Conservation (phyloP, 2,797 vertebrate genomes). For the Sparus aurata region DNA sequence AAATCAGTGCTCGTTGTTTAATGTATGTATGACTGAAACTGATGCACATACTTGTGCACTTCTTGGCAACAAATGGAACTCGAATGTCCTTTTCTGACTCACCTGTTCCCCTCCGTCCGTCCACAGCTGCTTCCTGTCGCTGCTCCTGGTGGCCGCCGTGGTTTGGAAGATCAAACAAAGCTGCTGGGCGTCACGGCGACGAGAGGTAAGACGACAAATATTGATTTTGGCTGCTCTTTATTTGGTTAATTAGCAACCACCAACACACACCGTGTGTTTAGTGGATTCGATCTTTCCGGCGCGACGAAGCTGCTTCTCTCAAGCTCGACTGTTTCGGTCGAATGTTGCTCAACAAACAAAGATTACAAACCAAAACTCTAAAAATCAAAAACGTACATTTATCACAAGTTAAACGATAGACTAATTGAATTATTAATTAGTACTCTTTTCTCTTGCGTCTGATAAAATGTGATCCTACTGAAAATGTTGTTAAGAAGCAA, state of each 20-base stretch:
- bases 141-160: slow-evolving; percentile 97
- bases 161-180: slow-evolving; percentile 99
- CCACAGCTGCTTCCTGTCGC: slow-evolving; percentile 96
- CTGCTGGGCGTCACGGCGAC: slow-evolving; percentile 96
- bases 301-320: neutral
- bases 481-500: neutral
- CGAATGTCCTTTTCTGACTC: neutral
- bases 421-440: too few species aligned
- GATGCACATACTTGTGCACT: neutral
- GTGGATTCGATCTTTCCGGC: neutral
- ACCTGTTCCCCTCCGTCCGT: slow-evolving; percentile 24
- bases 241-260: neutral
- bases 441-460: too few species aligned
- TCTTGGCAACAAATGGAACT: neutral
- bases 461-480: neutral
- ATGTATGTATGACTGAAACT: slow-evolving; percentile 1
- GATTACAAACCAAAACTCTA: neutral
- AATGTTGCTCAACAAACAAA: neutral
- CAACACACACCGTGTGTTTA: neutral
- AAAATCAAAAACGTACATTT: neutral
- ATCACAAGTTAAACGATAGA: too few species aligned
- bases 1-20: neutral
- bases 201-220: slow-evolving; percentile 89
- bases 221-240: neutral
- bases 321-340: neutral